Conservation (phyloP, 1,140 invertebrate genomes). For the Aradophagus sp. region DNA sequence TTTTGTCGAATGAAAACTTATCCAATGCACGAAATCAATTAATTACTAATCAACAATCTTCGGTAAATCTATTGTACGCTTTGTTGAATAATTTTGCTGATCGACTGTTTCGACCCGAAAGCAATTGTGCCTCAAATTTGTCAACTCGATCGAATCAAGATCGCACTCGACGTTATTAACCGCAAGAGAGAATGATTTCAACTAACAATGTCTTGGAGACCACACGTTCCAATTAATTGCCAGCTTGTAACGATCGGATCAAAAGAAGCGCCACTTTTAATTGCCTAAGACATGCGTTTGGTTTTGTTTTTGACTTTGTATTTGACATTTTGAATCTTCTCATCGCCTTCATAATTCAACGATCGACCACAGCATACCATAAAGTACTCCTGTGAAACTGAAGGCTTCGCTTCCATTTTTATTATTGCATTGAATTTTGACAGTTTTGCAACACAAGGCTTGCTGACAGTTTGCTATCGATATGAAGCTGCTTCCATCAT, state of each 20-base stretch:
- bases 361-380: background rate
- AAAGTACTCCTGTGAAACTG: conserved; percentile 10
- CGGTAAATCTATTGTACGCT: conserved; percentile 28
- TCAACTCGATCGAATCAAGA: background rate
- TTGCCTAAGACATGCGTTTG: background rate
- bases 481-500: conserved; percentile 3
- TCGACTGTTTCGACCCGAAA: background rate
- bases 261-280: background rate
- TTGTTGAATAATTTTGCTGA: conserved; percentile 15
- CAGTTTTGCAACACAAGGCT: conserved; percentile 9
- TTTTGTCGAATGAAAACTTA: conserved; percentile 51
- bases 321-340: background rate
- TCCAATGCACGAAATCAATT: conserved; percentile 40
- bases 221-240: too few species aligned
- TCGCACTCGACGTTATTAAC: conserved; percentile 2
- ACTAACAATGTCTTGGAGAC: too few species aligned
- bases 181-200: too few species aligned
- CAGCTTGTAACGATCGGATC: background rate
- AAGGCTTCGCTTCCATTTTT: conserved; percentile 3
- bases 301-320: too few species aligned
- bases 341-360: background rate
- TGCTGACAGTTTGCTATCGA: conserved; percentile 18
- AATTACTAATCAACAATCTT: conserved; percentile 26
- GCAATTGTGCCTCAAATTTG: too few species aligned
- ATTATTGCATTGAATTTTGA: conserved; percentile 12